Base-by-base conservation (phyloP, 2,113 vertebrate genomes). In the Hipposideros armiger region DNA sequence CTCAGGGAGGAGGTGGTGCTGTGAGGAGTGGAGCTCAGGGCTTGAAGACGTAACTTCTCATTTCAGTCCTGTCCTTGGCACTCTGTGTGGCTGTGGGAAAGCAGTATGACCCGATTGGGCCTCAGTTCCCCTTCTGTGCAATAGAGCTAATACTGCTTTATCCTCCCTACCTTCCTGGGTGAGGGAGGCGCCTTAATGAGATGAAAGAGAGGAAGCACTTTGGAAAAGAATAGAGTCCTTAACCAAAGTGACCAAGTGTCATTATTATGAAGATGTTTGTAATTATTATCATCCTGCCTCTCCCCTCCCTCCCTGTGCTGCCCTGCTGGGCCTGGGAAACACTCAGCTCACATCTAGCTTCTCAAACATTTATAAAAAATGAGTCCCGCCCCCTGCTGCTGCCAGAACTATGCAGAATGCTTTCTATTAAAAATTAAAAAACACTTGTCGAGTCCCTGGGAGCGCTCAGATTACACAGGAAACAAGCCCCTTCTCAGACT, bases 331-430 rank as follows among this genome's bases (percentile, higher is more conserved):
- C 78, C 74, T 22, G 73, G 96, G 88, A 97, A 92, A 89, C 97
- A 96, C 97, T 95, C 13, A 5, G 88, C 95, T 96, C 89, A 66
- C 89, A 97, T 96, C 96, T 96, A 92, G 86, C 93, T 96, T 97
- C 91, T 96, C 95, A 95, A 97, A 96, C 96, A 93, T 98, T 97
- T 97, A 90, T 96, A 95, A 97, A 97, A 95, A 92, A 86, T 17
- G 94, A 96, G 80, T 69, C 50, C 90, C 88, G 86, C 91, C 95
- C 93, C 94, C 98, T 93, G 77, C 95, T 96, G 93, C 87, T 97
- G 87, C 93, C 94, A 97, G 96, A 93, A 85, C 94, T 8, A 47
- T 32, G 42, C 17, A 11, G 45, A 98, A 97, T 82, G 86, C 92
- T 95, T 97, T 84, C 84, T 91, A 97, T 97, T 95, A 97, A 95